Evolutionary conservation across 1,140 invertebrate species (phyloP).

Genomic region (Laupala kohalensis): DNA sequence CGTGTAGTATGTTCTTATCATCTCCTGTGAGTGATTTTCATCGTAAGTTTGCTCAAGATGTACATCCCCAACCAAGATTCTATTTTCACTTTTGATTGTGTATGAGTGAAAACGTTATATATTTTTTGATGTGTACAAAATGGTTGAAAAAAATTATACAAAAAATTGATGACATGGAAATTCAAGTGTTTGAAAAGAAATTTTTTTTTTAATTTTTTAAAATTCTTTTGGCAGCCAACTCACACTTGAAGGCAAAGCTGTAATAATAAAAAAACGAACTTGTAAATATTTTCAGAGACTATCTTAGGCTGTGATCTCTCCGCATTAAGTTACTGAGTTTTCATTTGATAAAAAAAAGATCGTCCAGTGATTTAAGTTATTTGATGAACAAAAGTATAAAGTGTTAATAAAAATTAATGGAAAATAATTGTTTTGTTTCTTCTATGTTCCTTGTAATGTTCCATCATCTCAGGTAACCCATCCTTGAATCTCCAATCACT

Average conservation of each 20-base stretch:
- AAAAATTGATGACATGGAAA: conserved; percentile 7
- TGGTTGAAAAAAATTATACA: background rate
- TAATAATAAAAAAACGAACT: conserved; percentile 9
- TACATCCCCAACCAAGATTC: conserved; percentile 19
- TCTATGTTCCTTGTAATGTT: no score
- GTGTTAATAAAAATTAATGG: conserved; percentile 18
- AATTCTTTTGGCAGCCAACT: conserved; percentile 20
- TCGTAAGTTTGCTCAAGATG: conserved; percentile 23
- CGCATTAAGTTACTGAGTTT: conserved; percentile 21
- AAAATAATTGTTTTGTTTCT: conserved; percentile 9
- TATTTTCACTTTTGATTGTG: conserved; percentile 25
- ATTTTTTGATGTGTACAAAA: conserved; percentile 25
- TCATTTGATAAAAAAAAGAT: conserved; percentile 19
- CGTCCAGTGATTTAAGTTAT: conserved; percentile 26
- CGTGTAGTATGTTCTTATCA: background rate
- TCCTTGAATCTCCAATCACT: no score
- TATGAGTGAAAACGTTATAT: conserved; percentile 19
- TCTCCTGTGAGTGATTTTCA: conserved; percentile 6
- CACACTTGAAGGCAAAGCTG: conserved; percentile 9
- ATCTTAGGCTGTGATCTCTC: conserved; percentile 20
- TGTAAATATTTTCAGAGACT: conserved; percentile 21
- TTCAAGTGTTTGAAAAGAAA: conserved; percentile 12
- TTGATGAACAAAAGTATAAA: conserved; percentile 19
- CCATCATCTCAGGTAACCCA: no score
- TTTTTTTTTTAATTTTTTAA: no score